Conservation (phyloP, 2,797 vertebrate genomes). For the Brachymystax lenok region DNA sequence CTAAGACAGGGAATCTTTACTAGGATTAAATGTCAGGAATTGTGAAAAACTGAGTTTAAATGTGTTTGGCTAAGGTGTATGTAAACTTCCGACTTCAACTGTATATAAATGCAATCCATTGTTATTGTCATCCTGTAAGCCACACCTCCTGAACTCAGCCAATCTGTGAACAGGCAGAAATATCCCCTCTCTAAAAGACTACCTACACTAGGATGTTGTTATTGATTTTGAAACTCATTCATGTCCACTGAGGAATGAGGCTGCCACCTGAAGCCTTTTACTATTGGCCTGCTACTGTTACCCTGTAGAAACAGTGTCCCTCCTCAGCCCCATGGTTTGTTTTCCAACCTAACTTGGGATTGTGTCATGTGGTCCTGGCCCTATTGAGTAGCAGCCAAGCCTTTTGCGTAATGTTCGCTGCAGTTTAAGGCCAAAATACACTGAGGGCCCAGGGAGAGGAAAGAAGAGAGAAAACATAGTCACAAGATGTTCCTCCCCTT, state of each 20-base stretch:
- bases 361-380: not conserved
- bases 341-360: not conserved
- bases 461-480: not conserved
- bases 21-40: no score
- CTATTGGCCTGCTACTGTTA: no score
- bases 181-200: conserved; percentile 4
- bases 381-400: not conserved
- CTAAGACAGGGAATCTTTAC: no score
- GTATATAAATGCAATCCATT: not conserved
- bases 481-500: not conserved
- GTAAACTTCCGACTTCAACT: no score
- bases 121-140: conserved; percentile 27
- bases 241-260: no score
- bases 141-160: conserved; percentile 30
- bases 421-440: not conserved
- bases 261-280: no score
- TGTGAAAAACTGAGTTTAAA: no score
- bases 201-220: no score
- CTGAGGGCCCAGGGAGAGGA: not conserved
- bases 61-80: no score
- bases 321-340: not conserved
- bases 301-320: no score
- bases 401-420: not conserved
- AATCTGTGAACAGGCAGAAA: conserved; percentile 41
- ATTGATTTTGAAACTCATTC: no score